phyloP scores from a whole-genome alignment of 1,140 invertebrate genomes.

The Chrysomallon squamiferum region DNA sequence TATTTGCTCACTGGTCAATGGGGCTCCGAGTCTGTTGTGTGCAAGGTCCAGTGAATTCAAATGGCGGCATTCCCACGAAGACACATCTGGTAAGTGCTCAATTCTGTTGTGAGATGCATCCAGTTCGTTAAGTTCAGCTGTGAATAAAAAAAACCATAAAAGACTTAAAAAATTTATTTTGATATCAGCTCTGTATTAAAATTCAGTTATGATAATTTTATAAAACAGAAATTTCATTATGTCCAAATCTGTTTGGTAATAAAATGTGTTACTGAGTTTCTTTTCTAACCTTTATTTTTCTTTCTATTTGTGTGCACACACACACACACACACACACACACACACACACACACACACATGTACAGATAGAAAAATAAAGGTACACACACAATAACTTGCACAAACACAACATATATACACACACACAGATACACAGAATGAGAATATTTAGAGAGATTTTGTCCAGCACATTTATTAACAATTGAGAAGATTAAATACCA shows the following conservation, averaged over 20 bases:
- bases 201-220: not conserved
- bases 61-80: slow-evolving; percentile 41
- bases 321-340: not conserved
- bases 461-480: too few relatives aligned
- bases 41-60: slow-evolving; percentile 40
- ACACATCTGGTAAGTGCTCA: slow-evolving; percentile 43
- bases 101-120: slow-evolving; percentile 94
- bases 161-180: not conserved
- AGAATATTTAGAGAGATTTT: too few relatives aligned
- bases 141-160: slow-evolving; percentile 56
- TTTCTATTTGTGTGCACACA: not conserved
- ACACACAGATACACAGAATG: too few relatives aligned
- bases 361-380: too few relatives aligned
- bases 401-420: too few relatives aligned
- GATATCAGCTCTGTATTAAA: not conserved
- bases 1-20: slow-evolving; percentile 9
- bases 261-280: not conserved
- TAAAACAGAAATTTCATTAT: not conserved
- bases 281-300: not conserved
- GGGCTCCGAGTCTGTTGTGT: slow-evolving; percentile 38
- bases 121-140: slow-evolving; percentile 84
- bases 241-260: not conserved
- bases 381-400: too few relatives aligned
- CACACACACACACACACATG: too few relatives aligned
- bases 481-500: too few relatives aligned